Percentiles rank a stretch among this genome's conserved stretches.
phyloP scores from a whole-genome alignment of 2,888 invertebrate species.

The Tipula confusa region DNA sequence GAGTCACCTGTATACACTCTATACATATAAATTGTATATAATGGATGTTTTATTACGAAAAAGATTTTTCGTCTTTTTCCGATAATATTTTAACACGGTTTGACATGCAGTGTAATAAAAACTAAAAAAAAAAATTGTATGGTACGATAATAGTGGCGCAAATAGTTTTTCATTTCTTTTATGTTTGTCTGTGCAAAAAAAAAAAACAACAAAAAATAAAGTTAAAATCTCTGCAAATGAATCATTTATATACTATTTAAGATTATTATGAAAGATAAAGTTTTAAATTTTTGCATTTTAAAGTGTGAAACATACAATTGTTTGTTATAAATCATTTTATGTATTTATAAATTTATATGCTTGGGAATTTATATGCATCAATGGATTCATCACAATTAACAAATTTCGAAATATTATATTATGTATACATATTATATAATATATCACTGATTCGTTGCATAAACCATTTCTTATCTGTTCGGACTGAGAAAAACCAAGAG shows the following conservation, averaged over 20 bases:
- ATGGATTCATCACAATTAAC: neutral
- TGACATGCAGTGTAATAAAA: neutral
- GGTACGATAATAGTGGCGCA: conserved; percentile 14
- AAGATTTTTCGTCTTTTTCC: neutral
- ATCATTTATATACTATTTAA: conserved; percentile 25
- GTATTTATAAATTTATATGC: neutral
- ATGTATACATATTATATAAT: too few relatives aligned
- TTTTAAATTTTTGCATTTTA: neutral
- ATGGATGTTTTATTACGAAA: neutral
- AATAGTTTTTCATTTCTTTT: conserved; percentile 6
- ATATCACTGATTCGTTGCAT: too few relatives aligned
- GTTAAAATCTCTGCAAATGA: neutral
- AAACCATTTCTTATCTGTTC: too few relatives aligned
- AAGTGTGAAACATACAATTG: conserved; percentile 20
- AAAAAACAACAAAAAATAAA: too few relatives aligned
- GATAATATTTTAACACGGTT: conserved; percentile 7
- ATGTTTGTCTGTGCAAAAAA: neutral
- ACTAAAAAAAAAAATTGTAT: neutral
- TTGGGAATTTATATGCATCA: neutral
- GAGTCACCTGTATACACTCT: neutral
- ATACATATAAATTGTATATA: neutral
- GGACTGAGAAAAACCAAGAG: too few relatives aligned
- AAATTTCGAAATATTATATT: neutral
- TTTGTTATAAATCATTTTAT: neutral
- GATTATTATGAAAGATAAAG: neutral